Evolutionary conservation across 2,888 invertebrate species (phyloP), one percentile per base, ranked within the genome.

Genomic region (Rapana venosa): DNA sequence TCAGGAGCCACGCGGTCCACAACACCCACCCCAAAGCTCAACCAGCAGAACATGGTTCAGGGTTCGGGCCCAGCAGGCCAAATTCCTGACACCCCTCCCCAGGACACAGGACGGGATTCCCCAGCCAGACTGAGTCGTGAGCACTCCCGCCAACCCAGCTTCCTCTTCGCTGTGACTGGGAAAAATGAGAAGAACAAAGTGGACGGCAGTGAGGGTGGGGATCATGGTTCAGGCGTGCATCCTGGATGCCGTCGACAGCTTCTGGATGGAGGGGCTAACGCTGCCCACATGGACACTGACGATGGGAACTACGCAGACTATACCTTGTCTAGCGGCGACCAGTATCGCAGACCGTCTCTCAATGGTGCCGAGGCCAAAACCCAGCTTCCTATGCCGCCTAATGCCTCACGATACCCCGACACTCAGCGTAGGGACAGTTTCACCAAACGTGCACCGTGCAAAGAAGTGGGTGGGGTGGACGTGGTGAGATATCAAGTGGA

Each of bases 61-160:
- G 47, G 84, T 56, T 47, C 47, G 17, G 17, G n/a, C 56, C 56
- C 85, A 26, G 32, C 30, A 0, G 30, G 32, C 61, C 74, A 70
- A n/a, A 22, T 22, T 47, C 66, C 30, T 17, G 47, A 87, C 26
- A 22, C 90, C 74, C 79, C 86, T 61, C 84, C 84, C 32, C 81
- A 86, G 58, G 91, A 90, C 13, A 84, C 87, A 32, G 85, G 88
- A 20, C 74, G 90, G 58, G 87, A 91, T 88, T 92, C 91, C 4
- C 89, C 91, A 20, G 89, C 47, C 36, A 92, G 74, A 79, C 89
- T 30, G 88, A 88, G 79, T n/a, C 84, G 88, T 20, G 92, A 94
- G 32, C 95, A 96, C 91, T 90, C 93, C 35, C 92, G 96, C 15
- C 95, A 96, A 92, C 93, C 94, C 11, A 95, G 95, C 90, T 96